phyloP scores from a whole-genome alignment of 1,140 invertebrate species.

The Polypedilum vanderplanki region DNA sequence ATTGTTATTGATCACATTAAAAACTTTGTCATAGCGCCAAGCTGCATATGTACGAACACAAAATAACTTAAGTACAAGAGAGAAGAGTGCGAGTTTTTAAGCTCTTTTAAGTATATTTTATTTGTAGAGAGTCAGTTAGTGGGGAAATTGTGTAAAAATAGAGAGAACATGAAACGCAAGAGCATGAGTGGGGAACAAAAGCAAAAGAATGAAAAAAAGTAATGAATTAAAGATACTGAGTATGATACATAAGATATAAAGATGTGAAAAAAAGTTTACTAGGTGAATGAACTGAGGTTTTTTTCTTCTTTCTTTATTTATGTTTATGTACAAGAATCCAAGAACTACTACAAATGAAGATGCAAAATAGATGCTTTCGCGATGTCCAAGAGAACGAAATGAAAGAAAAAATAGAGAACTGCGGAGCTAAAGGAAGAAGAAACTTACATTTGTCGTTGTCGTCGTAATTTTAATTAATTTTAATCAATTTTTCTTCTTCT shows the following conservation, averaged over 20 bases:
- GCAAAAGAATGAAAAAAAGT: not conserved
- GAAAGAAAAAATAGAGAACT: not conserved
- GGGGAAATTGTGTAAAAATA: not conserved
- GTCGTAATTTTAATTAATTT: not conserved
- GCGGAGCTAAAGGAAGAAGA: not conserved
- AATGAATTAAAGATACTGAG: constrained; percentile 12
- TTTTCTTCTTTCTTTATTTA: constrained; percentile 2
- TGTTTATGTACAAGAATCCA: not conserved
- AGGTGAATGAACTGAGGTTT: constrained; percentile 17
- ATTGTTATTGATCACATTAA: not conserved
- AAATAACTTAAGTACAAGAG: not conserved
- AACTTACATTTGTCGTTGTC: not conserved
- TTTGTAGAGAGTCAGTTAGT: not conserved
- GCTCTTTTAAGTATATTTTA: no score
- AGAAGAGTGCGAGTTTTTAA: not conserved
- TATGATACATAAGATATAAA: not conserved
- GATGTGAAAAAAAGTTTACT: not conserved
- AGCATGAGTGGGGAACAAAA: not conserved
- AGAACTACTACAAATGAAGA: constrained; percentile 18
- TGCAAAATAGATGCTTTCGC: constrained; percentile 17
- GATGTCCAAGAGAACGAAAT: not conserved
- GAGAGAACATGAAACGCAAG: not conserved
- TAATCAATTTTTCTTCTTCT: constrained; percentile 1
- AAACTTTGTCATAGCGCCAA: not conserved
- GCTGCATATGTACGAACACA: not conserved